phyloP scores from a whole-genome alignment of 2,797 vertebrate species.

The Craterocephalus amniculus region DNA sequence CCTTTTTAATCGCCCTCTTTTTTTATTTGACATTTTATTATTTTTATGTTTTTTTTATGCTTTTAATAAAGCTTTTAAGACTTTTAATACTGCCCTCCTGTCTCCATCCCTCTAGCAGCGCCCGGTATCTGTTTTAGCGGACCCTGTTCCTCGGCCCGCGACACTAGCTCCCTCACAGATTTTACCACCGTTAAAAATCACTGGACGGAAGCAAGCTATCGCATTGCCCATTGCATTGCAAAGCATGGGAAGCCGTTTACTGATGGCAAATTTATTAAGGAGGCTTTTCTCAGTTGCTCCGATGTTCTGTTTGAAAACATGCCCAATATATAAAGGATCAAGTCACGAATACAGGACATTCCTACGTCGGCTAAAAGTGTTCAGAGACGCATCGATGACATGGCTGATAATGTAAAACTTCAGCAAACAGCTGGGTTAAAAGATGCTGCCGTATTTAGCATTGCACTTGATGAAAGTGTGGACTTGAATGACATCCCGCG shows the following conservation, averaged over 20 bases:
- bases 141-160: too few relatives aligned
- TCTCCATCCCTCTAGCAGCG: too few relatives aligned
- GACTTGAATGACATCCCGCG: too few relatives aligned
- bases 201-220: not conserved
- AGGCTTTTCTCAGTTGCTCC: not conserved
- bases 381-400: not conserved
- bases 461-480: too few relatives aligned
- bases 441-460: too few relatives aligned
- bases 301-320: not conserved
- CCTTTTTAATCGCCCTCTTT: too few relatives aligned
- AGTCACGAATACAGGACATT: not conserved
- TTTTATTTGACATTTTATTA: too few relatives aligned
- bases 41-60: too few relatives aligned
- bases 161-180: not conserved
- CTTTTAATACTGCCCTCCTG: too few relatives aligned
- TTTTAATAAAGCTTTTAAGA: too few relatives aligned
- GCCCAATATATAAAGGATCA: not conserved
- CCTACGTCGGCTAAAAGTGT: not conserved
- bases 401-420: not conserved
- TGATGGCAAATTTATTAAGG: not conserved
- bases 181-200: not conserved
- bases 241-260: not conserved
- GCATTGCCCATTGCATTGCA: not conserved
- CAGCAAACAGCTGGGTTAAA: not conserved
- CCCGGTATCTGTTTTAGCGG: too few relatives aligned